Percentiles rank a stretch among this genome's conserved stretches.
These are phyloP conservation scores for Neolamprologus falcicula DNA, from an alignment of 2,113 vertebrate species.

Conservation along the genomic window DNA sequence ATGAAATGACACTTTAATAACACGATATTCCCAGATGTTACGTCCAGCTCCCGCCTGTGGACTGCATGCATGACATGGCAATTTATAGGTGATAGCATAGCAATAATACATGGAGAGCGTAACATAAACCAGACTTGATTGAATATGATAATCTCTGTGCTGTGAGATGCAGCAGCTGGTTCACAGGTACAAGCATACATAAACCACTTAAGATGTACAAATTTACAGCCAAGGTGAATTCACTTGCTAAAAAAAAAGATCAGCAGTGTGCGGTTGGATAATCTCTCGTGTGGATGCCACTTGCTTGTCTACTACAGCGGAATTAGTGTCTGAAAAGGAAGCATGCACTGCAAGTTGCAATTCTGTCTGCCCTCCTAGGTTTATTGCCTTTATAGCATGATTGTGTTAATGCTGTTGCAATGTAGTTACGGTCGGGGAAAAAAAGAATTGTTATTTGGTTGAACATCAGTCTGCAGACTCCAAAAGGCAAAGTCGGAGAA, in stretches of 20 bases:
- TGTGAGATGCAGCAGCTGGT: background rate
- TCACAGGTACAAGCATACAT: background rate
- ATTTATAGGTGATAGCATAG: background rate
- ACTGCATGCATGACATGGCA: background rate
- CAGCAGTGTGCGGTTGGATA: background rate
- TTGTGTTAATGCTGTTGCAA: background rate
- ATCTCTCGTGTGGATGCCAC: background rate
- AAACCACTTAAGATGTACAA: background rate
- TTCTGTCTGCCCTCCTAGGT: background rate
- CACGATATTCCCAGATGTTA: background rate
- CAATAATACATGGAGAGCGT: background rate
- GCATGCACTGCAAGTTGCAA: background rate
- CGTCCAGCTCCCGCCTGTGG: background rate
- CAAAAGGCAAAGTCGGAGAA: background rate
- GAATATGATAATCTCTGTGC: background rate
- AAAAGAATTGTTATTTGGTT: background rate
- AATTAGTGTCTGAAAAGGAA: background rate
- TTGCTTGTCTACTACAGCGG: background rate
- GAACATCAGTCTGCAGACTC: background rate
- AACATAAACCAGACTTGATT: background rate
- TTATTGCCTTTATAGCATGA: background rate
- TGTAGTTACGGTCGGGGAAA: background rate
- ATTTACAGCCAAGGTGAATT: background rate
- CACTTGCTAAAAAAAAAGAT: background rate
- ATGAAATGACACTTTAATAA: background rate